Conservation (phyloP, 2,888 invertebrate species). For the Phrixothrix hirtus region DNA sequence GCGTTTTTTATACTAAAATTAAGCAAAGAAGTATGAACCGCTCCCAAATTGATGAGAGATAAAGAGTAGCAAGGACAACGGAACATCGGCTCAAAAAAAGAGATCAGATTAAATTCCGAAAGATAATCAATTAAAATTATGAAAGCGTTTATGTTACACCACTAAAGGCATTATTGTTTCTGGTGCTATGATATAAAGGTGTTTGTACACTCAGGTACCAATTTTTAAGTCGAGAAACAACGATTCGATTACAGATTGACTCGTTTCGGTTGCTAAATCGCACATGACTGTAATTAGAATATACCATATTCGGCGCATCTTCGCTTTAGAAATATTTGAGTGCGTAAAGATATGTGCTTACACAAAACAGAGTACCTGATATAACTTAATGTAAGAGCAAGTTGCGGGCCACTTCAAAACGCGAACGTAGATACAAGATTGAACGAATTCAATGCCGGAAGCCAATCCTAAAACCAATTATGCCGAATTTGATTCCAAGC, state of each 20-base stretch:
- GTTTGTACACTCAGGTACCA: background rate
- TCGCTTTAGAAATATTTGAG: background rate
- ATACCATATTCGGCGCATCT: too few species aligned
- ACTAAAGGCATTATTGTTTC: too few species aligned
- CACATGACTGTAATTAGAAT: background rate
- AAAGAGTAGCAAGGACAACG: background rate
- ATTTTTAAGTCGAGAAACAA: background rate
- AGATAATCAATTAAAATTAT: background rate
- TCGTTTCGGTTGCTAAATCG: too few species aligned
- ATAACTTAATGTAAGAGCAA: background rate
- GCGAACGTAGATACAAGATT: background rate
- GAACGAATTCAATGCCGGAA: conserved; percentile 14
- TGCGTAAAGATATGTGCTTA: background rate
- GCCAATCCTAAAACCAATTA: conserved; percentile 25
- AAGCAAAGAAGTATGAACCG: background rate
- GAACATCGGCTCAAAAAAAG: background rate
- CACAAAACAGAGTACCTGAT: too few species aligned
- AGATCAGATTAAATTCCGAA: background rate
- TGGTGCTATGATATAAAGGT: too few species aligned
- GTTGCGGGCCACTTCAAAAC: conserved; percentile 7
- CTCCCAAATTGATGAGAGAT: background rate
- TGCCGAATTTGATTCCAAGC: conserved; percentile 22
- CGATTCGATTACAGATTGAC: background rate
- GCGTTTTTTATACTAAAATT: too few species aligned
- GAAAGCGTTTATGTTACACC: background rate